Evolutionary conservation across 2,797 vertebrate species (phyloP).

Genomic region (Scarus forsteni): DNA sequence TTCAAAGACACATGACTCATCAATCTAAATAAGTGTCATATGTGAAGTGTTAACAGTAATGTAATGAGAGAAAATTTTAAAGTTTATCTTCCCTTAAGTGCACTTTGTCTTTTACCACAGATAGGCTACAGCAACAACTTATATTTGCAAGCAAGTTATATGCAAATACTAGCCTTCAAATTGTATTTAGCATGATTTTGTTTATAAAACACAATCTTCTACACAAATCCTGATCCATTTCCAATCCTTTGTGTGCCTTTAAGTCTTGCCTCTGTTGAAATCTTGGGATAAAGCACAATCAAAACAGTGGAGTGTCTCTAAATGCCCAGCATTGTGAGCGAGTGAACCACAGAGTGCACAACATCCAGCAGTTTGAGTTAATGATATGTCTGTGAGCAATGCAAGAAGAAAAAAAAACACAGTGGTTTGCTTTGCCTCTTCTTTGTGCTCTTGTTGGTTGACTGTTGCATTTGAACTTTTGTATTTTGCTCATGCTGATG

Average conservation of each 20-base stretch:
- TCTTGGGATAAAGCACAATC: conserved; percentile 41
- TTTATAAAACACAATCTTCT: not conserved
- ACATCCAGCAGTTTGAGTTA: conserved; percentile 52
- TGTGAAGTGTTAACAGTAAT: too few relatives aligned
- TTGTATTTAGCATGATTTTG: not conserved
- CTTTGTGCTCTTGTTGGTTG: conserved; percentile 39
- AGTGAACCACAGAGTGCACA: conserved; percentile 42
- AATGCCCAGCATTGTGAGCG: conserved; percentile 23
- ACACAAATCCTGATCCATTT: conserved; percentile 39
- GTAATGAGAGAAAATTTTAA: too few relatives aligned
- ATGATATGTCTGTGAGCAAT: conserved; percentile 49
- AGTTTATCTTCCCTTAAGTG: too few relatives aligned
- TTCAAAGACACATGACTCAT: too few relatives aligned
- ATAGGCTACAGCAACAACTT: too few relatives aligned
- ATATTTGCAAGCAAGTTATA: too few relatives aligned
- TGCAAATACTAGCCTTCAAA: not conserved
- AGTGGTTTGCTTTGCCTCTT: conserved; percentile 26
- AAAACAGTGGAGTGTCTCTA: conserved; percentile 43
- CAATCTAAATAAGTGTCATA: too few relatives aligned
- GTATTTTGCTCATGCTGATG: conserved; percentile 23
- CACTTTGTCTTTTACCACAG: too few relatives aligned
- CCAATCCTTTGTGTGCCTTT: conserved; percentile 34
- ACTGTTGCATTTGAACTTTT: conserved; percentile 44
- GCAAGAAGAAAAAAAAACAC: conserved; percentile 26
- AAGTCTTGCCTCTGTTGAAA: conserved; percentile 52